These are phyloP conservation scores for Muscidifurax raptorellus DNA, from an alignment of 1,140 invertebrate species.

Conservation along the genomic window DNA sequence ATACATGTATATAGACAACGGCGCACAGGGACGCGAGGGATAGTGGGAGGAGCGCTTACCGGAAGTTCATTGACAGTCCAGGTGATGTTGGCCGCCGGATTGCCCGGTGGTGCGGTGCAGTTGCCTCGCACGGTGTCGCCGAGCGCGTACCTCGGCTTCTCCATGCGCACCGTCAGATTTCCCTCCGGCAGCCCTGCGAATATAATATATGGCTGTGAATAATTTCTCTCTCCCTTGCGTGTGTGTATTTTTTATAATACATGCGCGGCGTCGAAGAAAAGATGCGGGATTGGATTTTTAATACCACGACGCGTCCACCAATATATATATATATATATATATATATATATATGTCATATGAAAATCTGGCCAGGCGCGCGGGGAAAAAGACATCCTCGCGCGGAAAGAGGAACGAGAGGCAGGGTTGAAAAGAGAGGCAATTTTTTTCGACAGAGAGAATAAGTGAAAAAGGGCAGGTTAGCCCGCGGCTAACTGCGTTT, in stretches of 20 bases:
- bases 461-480: conserved; percentile 42
- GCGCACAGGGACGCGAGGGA: background rate
- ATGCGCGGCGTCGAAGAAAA: no score
- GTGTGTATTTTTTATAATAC: no score
- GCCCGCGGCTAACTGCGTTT: conserved; percentile 63
- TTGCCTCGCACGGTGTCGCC: conserved; percentile 85
- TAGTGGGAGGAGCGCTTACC: conserved; percentile 74
- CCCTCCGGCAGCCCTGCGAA: conserved; percentile 81
- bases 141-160: conserved; percentile 83
- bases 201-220: no score
- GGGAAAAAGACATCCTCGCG: background rate
- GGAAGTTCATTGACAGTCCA: conserved; percentile 87
- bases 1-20: no score
- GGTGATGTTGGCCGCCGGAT: conserved; percentile 86
- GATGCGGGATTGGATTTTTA: no score
- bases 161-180: conserved; percentile 80
- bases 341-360: background rate
- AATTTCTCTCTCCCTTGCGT: no score
- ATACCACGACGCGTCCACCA: no score
- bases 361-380: no score
- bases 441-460: conserved; percentile 30
- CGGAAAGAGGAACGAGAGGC: no score
- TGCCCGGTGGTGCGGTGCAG: conserved; percentile 83
- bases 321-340: no score
- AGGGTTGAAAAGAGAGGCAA: conserved; percentile 9